Conservation (phyloP, 2,797 vertebrate species). For the Alauda arvensis region DNA sequence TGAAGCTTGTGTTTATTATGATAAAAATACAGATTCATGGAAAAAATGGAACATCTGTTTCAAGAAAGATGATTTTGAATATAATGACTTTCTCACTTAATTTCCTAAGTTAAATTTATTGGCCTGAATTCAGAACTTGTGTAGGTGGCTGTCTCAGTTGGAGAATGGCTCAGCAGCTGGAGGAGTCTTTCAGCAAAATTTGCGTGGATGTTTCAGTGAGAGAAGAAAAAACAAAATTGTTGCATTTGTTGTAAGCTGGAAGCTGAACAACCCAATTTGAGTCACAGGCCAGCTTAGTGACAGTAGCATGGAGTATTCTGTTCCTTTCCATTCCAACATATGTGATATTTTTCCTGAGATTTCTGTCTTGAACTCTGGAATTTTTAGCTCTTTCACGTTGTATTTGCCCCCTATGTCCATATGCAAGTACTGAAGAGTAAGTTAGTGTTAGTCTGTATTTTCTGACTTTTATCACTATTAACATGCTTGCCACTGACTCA, state of each 20-base stretch:
- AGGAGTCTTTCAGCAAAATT: neutral
- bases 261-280: neutral
- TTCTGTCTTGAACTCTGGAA: neutral
- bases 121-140: conserved; percentile 13
- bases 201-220: neutral
- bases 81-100: conserved; percentile 35
- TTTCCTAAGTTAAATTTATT: conserved; percentile 26
- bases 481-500: neutral
- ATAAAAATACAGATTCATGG: conserved; percentile 51
- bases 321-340: neutral
- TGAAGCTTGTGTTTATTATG: conserved; percentile 44
- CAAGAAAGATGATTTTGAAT: conserved; percentile 15
- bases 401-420: neutral
- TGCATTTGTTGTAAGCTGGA: conserved; percentile 15
- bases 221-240: neutral
- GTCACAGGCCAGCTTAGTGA: neutral
- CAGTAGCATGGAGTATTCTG: neutral
- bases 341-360: neutral
- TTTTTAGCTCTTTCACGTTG: neutral
- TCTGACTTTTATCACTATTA: neutral
- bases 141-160: conserved; percentile 37
- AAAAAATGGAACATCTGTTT: conserved; percentile 48
- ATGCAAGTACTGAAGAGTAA: neutral
- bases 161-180: conserved; percentile 1
- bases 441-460: neutral